Evolutionary conservation across 2,888 invertebrate genomes (phyloP).

Genomic region (Cryptocephalus moraei): DNA sequence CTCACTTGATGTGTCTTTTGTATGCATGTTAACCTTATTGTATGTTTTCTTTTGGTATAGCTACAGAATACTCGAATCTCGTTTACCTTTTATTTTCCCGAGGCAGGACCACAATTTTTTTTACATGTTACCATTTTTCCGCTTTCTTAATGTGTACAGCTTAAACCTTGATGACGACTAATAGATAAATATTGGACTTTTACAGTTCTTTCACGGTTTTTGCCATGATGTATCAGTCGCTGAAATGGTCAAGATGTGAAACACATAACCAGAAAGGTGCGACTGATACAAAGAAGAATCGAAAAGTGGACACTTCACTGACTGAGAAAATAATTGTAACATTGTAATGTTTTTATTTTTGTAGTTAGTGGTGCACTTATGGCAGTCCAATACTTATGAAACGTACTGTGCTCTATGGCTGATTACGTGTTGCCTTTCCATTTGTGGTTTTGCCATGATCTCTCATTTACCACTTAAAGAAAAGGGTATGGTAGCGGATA

Average conservation of each 20-base stretch:
- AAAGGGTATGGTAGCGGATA: too few species aligned
- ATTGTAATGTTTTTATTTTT: slow-evolving; percentile 9
- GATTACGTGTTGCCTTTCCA: slow-evolving; percentile 15
- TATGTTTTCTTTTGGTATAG: not conserved
- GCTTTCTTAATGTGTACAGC: slow-evolving; percentile 20
- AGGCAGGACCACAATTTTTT: not conserved
- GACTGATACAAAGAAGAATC: slow-evolving; percentile 19
- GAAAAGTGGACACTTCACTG: slow-evolving; percentile 8
- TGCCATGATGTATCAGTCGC: slow-evolving; percentile 20
- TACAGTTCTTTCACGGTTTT: slow-evolving; percentile 22
- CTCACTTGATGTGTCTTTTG: too few species aligned
- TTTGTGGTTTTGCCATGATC: not conserved
- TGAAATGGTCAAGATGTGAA: slow-evolving; percentile 9
- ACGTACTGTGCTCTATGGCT: slow-evolving; percentile 34
- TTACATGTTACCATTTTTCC: not conserved
- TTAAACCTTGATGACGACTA: slow-evolving; percentile 36
- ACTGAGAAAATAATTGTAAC: slow-evolving; percentile 6
- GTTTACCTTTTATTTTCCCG: not conserved
- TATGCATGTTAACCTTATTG: too few species aligned
- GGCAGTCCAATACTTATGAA: slow-evolving; percentile 36
- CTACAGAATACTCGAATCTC: not conserved
- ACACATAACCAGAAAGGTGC: slow-evolving; percentile 7
- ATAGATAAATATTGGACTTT: slow-evolving; percentile 38
- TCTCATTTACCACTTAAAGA: too few species aligned
- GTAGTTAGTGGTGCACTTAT: slow-evolving; percentile 2